Evolutionary conservation across 2,888 invertebrate genomes (phyloP).

Genomic region (Pandemis cinnamomeana): DNA sequence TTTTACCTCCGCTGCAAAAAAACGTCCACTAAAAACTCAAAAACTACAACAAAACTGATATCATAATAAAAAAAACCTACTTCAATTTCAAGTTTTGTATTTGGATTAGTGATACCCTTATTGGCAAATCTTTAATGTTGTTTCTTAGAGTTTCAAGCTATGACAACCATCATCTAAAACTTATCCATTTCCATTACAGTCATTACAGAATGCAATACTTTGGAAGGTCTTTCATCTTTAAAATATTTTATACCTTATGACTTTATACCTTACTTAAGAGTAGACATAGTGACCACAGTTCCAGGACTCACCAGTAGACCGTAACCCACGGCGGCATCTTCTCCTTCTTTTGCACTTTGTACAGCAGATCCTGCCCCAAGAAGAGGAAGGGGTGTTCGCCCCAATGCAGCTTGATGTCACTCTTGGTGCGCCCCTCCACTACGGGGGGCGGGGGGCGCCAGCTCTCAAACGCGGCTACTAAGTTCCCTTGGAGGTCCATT

Average conservation of each 20-base stretch:
- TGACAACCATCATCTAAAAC: too few relatives aligned
- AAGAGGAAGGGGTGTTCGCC: slow-evolving; percentile 56
- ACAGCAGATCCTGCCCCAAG: slow-evolving; percentile 59
- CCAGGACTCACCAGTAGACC: slow-evolving; percentile 64
- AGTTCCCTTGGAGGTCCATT: slow-evolving; percentile 57
- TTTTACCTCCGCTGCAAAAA: slow-evolving; percentile 75
- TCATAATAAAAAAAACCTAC: too few relatives aligned
- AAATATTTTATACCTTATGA: background rate
- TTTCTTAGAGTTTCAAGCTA: too few relatives aligned
- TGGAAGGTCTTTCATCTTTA: too few relatives aligned
- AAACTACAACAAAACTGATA: background rate
- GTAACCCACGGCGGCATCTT: slow-evolving; percentile 73
- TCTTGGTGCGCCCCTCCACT: slow-evolving; percentile 56
- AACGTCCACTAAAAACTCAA: background rate
- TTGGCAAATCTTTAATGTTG: too few relatives aligned
- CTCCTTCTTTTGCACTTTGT: slow-evolving; percentile 67
- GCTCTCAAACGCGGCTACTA: slow-evolving; percentile 53
- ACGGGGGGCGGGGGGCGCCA: slow-evolving; percentile 64
- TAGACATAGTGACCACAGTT: background rate
- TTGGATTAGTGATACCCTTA: too few relatives aligned
- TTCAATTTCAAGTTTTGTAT: too few relatives aligned
- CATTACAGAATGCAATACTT: too few relatives aligned
- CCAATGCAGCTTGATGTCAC: slow-evolving; percentile 63
- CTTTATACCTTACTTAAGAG: background rate
- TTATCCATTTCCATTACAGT: too few relatives aligned